These are phyloP conservation scores for Oithona nana DNA, from an alignment of 2,888 invertebrate species.

Conservation along the genomic window DNA sequence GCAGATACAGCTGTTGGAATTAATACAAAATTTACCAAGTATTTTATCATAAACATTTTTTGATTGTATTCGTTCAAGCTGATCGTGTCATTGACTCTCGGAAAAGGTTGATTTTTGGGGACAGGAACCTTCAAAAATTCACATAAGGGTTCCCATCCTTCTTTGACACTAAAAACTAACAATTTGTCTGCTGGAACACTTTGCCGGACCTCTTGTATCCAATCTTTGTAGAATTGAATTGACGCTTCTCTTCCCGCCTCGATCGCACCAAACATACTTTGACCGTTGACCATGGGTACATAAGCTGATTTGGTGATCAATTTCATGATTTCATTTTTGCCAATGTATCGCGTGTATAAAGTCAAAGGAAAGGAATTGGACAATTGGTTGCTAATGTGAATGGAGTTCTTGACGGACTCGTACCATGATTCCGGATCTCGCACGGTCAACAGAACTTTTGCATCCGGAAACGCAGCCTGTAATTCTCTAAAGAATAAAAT, in stretches of 20 bases:
- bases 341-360: neutral
- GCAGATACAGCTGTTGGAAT: too few relatives aligned
- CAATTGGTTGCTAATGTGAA: neutral
- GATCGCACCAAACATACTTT: neutral
- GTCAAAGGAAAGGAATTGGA: neutral
- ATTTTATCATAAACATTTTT: neutral
- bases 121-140: neutral
- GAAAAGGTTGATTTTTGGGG: neutral
- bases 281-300: neutral
- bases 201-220: neutral
- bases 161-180: neutral
- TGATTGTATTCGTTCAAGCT: neutral
- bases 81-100: neutral
- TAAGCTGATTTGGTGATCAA: neutral
- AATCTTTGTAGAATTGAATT: neutral
- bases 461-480: neutral
- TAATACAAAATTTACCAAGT: neutral
- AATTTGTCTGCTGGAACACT: neutral
- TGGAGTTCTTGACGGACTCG: neutral
- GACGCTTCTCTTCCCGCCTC: neutral
- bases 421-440: neutral
- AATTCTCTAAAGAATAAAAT: neutral
- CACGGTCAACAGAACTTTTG: neutral
- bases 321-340: neutral
- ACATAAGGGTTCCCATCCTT: constrained; percentile 1